Conservation (phyloP, 2,113 vertebrate species). For the Semnopithecus entellus region DNA sequence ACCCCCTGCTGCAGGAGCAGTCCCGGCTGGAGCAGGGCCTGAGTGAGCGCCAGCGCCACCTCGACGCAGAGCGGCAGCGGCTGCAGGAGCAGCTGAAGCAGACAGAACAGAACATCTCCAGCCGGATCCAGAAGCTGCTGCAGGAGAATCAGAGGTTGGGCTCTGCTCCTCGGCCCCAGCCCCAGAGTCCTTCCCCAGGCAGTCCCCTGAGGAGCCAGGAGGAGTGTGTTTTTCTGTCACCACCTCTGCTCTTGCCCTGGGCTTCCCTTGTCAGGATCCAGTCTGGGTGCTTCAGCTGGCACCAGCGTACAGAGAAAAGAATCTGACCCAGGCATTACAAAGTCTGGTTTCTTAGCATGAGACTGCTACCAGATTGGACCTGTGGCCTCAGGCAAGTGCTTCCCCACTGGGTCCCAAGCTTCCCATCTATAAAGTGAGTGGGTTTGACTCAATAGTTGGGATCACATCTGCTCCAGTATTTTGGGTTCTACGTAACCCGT, state of each 20-base stretch:
- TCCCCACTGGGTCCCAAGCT: neutral
- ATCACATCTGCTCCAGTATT: neutral
- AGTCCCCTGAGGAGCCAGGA: neutral
- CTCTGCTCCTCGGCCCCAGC: neutral
- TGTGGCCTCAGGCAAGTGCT: neutral
- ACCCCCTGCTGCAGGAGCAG: conserved; percentile 86
- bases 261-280: neutral
- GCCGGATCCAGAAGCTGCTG: conserved; percentile 90
- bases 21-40: conserved; percentile 90
- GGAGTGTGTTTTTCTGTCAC: fast-evolving
- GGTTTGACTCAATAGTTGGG: too few relatives aligned
- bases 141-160: conserved; percentile 91
- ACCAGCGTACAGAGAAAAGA: neutral
- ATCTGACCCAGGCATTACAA: neutral
- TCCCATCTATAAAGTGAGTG: neutral
- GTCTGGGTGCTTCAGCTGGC: neutral
- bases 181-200: too few relatives aligned
- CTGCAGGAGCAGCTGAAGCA: conserved; percentile 89
- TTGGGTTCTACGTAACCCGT: neutral
- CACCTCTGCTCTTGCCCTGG: neutral
- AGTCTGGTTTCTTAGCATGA: neutral
- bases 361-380: neutral
- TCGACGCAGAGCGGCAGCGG: conserved; percentile 89
- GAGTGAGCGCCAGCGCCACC: conserved; percentile 86
- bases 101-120: conserved; percentile 86